Base-by-base conservation (phyloP, 2,113 vertebrate species). In the Apodemus speciosus region DNA sequence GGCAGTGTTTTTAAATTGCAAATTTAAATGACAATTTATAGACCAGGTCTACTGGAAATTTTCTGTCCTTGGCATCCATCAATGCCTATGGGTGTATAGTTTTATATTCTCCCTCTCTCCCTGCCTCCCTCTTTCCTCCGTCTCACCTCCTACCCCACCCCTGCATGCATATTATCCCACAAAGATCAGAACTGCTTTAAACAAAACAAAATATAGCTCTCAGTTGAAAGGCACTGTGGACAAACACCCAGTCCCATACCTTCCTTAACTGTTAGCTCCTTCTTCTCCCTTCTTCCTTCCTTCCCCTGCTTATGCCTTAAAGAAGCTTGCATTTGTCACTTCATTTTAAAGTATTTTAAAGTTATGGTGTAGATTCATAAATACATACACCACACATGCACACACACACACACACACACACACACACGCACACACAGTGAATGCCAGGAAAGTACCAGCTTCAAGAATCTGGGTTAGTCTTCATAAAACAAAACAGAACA, bases 21-120 rank as follows among this genome's bases (percentile, higher is more conserved):
- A 97, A 97, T 97, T 97, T 97, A 97, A 96, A 96, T 96, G 95
- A 97, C 96, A 97, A 96, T 97, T 97, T 97, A 96, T 96, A 97
- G 97, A 91, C 96, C 91, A 97, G 96, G 96, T 95, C 97, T 97
- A 95, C 96, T 97, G 96, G 96, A 97, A 97, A 97, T 96, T 95
- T 93, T 97, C 89, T 89, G 92, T 96, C 94, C 89, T 96, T 88
- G 90, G 94, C 95, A 97, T 96, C 87, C 80, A 95, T 96, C 94
- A 93, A 58, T 89, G 89, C 62, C 76, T 93, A 68, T 79, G 89
- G 88, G 58, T 91, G 25, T 92, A 32, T 51, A 73, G 92, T 93
- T 95, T 96, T 92, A 91, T 93, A 35, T 62, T 90, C 85, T 92
- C 18, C 32, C 6, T 88, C 79, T 80, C 56, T 80, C 56, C 68